A percentile compares a stretch with the other conserved stretches of the same genome.
These are phyloP conservation scores for Dioctria rufipes DNA, from an alignment of 2,888 invertebrate genomes.

Conservation along the genomic window DNA sequence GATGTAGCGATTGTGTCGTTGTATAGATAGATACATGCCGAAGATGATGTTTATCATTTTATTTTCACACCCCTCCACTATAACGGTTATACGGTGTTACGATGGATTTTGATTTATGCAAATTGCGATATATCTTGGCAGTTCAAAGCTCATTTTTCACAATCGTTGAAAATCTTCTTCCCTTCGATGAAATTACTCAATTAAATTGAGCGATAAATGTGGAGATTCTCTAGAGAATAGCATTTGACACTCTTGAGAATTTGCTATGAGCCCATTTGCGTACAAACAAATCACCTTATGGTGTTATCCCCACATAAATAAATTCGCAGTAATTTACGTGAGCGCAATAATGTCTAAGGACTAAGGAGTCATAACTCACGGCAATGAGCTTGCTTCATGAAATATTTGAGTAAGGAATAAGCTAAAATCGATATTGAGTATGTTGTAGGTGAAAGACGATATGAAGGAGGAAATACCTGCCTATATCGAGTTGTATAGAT, in stretches of 20 bases:
- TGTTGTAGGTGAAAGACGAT: neutral
- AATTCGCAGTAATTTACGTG: conserved; percentile 21
- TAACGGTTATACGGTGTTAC: too few relatives aligned
- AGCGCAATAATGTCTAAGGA: conserved; percentile 1
- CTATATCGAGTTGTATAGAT: neutral
- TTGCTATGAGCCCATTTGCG: conserved; percentile 1
- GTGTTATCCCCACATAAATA: conserved; percentile 34
- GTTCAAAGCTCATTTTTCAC: conserved; percentile 17
- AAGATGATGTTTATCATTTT: conserved; percentile 17
- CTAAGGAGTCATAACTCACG: conserved; percentile 15
- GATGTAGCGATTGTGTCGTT: too few relatives aligned
- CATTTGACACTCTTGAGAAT: neutral
- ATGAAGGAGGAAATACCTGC: neutral
- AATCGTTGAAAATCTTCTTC: conserved; percentile 5
- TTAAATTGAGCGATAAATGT: conserved; percentile 30
- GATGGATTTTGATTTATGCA: conserved; percentile 38
- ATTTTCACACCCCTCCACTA: neutral
- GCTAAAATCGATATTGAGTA: conserved; percentile 23
- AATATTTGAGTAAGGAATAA: conserved; percentile 20
- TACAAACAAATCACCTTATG: neutral
- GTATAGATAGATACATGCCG: conserved; percentile 5
- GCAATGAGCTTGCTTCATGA: conserved; percentile 22
- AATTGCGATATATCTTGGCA: conserved; percentile 33
- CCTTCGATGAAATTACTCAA: conserved; percentile 30
- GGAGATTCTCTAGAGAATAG: neutral